Percentiles rank a stretch among this genome's conserved stretches.
phyloP scores from a whole-genome alignment of 2,888 invertebrate genomes.

The Glaucopsyche alexis region DNA sequence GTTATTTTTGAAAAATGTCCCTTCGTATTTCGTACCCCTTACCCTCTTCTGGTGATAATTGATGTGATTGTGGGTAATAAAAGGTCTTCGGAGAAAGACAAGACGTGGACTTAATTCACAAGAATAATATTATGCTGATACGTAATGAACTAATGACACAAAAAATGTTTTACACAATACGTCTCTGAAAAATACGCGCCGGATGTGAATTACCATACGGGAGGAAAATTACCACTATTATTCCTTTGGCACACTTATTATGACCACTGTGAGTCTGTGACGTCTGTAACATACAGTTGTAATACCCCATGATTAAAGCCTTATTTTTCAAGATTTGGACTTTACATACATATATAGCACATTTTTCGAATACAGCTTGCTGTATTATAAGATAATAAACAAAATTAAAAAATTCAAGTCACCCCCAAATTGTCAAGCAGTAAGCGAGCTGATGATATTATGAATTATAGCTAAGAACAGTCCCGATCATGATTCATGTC shows the following conservation, averaged over 20 bases:
- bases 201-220: conserved; percentile 9
- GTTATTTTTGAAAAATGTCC: not conserved
- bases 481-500: no score
- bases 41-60: not conserved
- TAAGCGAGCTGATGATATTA: no score
- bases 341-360: not conserved
- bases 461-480: no score
- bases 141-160: not conserved
- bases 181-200: not conserved
- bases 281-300: not conserved
- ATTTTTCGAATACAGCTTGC: not conserved
- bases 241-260: conserved; percentile 13
- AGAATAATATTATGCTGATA: not conserved
- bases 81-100: not conserved
- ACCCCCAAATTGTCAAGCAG: no score
- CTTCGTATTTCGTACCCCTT: not conserved
- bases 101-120: not conserved
- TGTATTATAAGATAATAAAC: not conserved
- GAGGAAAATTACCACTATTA: not conserved
- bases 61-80: not conserved
- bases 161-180: not conserved
- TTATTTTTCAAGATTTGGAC: not conserved
- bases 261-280: not conserved
- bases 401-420: no score
- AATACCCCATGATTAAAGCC: not conserved